Conservation (phyloP, 2,797 vertebrate genomes). For the Megalops cyprinoides region DNA sequence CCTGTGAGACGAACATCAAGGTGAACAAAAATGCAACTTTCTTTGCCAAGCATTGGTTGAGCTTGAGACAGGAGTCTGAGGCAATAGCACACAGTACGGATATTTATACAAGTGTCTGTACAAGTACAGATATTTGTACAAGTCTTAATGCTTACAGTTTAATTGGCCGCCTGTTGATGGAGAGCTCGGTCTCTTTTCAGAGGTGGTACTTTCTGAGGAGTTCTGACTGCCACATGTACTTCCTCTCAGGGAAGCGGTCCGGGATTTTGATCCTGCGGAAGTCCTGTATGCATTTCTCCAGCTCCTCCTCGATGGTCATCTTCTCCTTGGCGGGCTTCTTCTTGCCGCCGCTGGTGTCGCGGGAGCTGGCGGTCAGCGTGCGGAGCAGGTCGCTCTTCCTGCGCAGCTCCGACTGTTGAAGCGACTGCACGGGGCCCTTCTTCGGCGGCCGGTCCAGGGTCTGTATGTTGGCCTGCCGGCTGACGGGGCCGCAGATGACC, state of each 20-base stretch:
- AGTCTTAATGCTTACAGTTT: constrained; percentile 7
- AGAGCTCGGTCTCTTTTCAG: constrained; percentile 72
- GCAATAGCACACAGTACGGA: constrained; percentile 15
- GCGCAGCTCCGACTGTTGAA: constrained; percentile 87
- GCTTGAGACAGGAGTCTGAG: constrained; percentile 26
- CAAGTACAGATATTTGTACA: constrained; percentile 50
- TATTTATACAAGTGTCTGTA: constrained; percentile 50
- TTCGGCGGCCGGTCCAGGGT: constrained; percentile 89
- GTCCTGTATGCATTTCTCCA: constrained; percentile 98
- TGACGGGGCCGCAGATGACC: constrained; percentile 88
- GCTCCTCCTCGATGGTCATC: constrained; percentile 93
- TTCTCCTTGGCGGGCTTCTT: constrained; percentile 93
- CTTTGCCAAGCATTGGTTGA: constrained; percentile 9
- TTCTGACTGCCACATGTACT: constrained; percentile 95
- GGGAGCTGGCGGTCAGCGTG: constrained; percentile 86
- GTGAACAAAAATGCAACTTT: constrained; percentile 1
- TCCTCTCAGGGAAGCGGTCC: constrained; percentile 91
- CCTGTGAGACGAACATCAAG: constrained; percentile 24
- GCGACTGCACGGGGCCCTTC: constrained; percentile 84
- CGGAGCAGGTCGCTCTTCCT: constrained; percentile 94
- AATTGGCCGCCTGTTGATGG: constrained; percentile 43
- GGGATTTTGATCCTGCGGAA: constrained; percentile 97
- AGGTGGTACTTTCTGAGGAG: constrained; percentile 93
- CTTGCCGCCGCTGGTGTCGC: constrained; percentile 86
- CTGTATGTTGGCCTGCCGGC: constrained; percentile 86